These are phyloP conservation scores for Periphyllus acericola DNA, from an alignment of 2,888 invertebrate species.

Conservation along the genomic window DNA sequence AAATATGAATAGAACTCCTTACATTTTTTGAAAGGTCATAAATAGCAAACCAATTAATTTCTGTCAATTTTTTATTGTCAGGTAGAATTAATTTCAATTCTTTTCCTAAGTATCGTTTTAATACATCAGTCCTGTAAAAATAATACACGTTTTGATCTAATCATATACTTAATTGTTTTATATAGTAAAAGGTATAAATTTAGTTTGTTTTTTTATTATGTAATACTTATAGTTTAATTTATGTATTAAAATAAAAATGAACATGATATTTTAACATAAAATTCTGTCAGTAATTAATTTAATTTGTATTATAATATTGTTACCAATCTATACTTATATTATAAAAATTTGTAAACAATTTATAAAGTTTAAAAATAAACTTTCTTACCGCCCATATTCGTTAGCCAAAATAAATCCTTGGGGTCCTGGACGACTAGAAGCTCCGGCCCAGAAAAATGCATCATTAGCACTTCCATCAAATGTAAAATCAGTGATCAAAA, in stretches of 20 bases:
- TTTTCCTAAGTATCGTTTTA: conserved; percentile 86
- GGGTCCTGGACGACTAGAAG: conserved; percentile 84
- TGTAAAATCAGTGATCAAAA: conserved; percentile 82
- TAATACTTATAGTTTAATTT: neutral
- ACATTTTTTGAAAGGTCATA: conserved; percentile 85
- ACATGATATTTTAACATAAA: neutral
- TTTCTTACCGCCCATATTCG: conserved; percentile 81
- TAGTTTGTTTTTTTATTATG: neutral
- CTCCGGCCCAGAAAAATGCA: conserved; percentile 94
- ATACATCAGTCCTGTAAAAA: conserved; percentile 78
- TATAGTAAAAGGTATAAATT: neutral
- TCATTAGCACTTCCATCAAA: conserved; percentile 92
- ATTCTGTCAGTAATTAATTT: neutral
- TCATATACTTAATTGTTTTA: neutral
- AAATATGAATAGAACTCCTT: conserved; percentile 62
- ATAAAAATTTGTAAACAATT: neutral
- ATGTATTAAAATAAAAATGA: neutral
- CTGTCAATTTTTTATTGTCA: conserved; percentile 85
- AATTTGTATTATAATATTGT: neutral
- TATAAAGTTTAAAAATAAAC: neutral
- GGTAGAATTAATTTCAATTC: conserved; percentile 85
- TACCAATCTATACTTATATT: neutral
- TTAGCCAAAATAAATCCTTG: conserved; percentile 93
- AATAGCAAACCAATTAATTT: conserved; percentile 88
- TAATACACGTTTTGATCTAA: neutral